Evolutionary conservation across 2,113 vertebrate species (phyloP), one percentile per base, ranked within the genome.

Genomic region (Cathartes aura): DNA sequence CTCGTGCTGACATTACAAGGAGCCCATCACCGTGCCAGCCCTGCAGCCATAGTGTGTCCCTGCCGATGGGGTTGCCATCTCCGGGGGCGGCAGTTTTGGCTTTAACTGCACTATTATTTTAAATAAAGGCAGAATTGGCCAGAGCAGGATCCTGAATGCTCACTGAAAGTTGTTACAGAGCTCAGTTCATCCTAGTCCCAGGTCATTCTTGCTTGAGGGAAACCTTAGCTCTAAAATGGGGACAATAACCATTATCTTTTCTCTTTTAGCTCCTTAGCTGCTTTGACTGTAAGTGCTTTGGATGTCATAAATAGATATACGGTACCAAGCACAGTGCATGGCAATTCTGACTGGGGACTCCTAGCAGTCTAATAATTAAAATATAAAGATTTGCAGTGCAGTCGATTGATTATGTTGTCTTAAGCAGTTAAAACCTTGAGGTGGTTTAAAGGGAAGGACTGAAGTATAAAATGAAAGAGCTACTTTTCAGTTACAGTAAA

Each of bases 1-100:
- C 86, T 92, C 14, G 23, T 56, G 88, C 94, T 89, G 78, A 23
- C 48, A 6, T 8, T 6, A 5, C 2, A 9, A 18, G 67, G 73
- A 81, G 64, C 62, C 81, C 82, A 59, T 43, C 81, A 43, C 82
- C 6, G 2, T 36, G 60, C 30, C 82, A 22, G 81, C 13, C 55
- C 82, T 17, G 20, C 62, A 29, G 38, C 3, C 0, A 6, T 1
- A 4, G 58, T 8, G 1, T 5, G 19, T 8, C 38, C 45, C 42
- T 56, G 34, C 12, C 3, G 1, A 3, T 3, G 40, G 17, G 5
- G 0, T 32, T 59, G 53, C 27, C 36, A 1, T 20, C 48, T 36
- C 32, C 3, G 2, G 20, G 6, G 12, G 0, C 0, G 0, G 12
- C 21, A 15, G 20, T 3, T 32, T 43, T 15, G 24, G 50, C 11